A percentile compares a stretch with the other conserved stretches of the same genome.
These are phyloP conservation scores for Cochlearius cochlearius DNA, from an alignment of 2,113 vertebrate species.

Conservation along the genomic window DNA sequence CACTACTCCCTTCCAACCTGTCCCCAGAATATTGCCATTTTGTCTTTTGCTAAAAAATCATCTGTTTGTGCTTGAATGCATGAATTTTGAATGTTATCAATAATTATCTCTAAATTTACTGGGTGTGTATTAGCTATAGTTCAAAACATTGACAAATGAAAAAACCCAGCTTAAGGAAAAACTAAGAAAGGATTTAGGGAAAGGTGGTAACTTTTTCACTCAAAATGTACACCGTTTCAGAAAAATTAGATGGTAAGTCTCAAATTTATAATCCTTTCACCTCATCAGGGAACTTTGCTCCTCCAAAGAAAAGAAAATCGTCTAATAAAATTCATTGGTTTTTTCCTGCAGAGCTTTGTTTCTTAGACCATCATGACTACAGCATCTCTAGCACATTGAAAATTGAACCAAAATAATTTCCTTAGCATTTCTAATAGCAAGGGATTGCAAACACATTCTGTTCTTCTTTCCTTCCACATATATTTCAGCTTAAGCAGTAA, in stretches of 20 bases:
- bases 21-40: not conserved
- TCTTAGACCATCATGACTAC: not conserved
- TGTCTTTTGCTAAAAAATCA: not conserved
- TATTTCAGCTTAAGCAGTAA: too few species aligned
- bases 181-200: not conserved
- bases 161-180: not conserved
- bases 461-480: too few species aligned
- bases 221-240: not conserved
- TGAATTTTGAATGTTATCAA: not conserved
- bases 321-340: not conserved
- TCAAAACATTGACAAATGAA: not conserved
- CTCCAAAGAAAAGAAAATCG: not conserved
- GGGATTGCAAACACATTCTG: too few species aligned
- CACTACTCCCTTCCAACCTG: rapidly evolving
- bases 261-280: not conserved
- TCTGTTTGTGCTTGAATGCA: not conserved
- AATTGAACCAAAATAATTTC: not conserved
- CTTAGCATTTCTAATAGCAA: not conserved
- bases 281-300: not conserved
- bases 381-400: not conserved
- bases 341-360: not conserved
- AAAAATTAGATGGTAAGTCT: not conserved
- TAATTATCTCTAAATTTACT: not conserved
- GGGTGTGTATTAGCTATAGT: not conserved
- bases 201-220: not conserved